phyloP scores from a whole-genome alignment of 2,113 vertebrate species.

The Polypterus senegalus region DNA sequence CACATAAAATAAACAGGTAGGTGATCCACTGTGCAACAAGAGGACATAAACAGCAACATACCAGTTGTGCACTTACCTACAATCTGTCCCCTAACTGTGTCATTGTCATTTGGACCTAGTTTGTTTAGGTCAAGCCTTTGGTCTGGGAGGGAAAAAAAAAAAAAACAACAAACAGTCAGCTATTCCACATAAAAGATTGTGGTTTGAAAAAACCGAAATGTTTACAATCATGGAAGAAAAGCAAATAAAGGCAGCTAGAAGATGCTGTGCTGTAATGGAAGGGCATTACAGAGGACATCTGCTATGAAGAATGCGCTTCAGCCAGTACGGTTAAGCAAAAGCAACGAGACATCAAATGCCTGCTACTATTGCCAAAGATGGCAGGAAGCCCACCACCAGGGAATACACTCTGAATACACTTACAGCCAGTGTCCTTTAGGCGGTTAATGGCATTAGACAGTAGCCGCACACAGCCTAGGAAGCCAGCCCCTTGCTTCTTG shows the following conservation, averaged over 20 bases:
- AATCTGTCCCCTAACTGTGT: constrained; percentile 91
- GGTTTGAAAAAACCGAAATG: too few species aligned
- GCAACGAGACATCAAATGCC: constrained; percentile 11
- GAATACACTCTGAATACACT: constrained; percentile 40
- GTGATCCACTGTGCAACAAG: background rate
- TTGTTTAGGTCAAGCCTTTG: constrained; percentile 91
- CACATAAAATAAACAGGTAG: constrained; percentile 37
- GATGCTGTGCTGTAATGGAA: too few species aligned
- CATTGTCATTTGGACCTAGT: constrained; percentile 87
- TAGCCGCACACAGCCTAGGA: constrained; percentile 93
- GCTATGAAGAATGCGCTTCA: background rate
- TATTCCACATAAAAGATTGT: too few species aligned
- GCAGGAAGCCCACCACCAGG: too few species aligned
- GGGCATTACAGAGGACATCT: background rate
- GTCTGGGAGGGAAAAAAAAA: constrained; percentile 51
- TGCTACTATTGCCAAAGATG: background rate
- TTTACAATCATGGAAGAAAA: too few species aligned
- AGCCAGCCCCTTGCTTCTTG: constrained; percentile 97
- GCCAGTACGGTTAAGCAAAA: constrained; percentile 33
- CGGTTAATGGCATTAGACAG: constrained; percentile 94
- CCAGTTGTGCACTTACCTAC: constrained; percentile 63
- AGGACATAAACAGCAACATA: background rate
- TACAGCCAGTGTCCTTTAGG: constrained; percentile 98
- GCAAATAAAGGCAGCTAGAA: too few species aligned
- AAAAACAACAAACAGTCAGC: background rate